Conservation (phyloP, 2,888 invertebrate genomes). For the Drosophila lacicola region DNA sequence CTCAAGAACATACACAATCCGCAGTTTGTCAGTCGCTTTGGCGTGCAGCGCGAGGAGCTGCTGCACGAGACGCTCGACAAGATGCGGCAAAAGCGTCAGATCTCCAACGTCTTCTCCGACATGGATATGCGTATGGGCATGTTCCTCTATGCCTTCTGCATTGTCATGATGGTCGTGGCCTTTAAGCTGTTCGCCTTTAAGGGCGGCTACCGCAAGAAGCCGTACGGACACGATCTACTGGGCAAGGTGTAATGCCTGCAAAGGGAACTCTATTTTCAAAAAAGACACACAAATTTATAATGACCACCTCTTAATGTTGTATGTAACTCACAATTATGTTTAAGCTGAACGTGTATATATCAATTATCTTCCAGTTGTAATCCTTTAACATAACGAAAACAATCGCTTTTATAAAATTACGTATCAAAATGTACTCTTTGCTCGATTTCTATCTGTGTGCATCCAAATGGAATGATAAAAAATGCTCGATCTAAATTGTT, state of each 20-base stretch:
- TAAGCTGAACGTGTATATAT: conserved; percentile 69
- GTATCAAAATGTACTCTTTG: conserved; percentile 21
- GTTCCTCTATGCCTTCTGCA: conserved; percentile 90
- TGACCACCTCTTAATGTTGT: conserved; percentile 50
- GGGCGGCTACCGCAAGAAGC: conserved; percentile 89
- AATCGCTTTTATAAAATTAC: conserved; percentile 65
- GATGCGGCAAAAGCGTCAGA: conserved; percentile 80
- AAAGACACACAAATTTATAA: conserved; percentile 41
- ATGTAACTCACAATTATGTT: conserved; percentile 54
- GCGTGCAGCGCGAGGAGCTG: conserved; percentile 74
- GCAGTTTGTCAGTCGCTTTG: conserved; percentile 80
- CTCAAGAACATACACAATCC: conserved; percentile 83
- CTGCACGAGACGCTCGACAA: conserved; percentile 73
- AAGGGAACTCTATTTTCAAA: conserved; percentile 11
- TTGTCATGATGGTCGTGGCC: conserved; percentile 90
- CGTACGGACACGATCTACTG: conserved; percentile 89
- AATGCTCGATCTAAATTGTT: conserved; percentile 2
- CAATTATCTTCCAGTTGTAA: conserved; percentile 69
- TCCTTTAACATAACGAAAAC: conserved; percentile 39
- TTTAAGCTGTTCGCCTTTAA: conserved; percentile 90
- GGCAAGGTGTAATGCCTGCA: conserved; percentile 88
- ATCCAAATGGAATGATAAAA: conserved; percentile 10
- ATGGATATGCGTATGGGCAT: conserved; percentile 91
- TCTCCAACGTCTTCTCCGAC: conserved; percentile 83
- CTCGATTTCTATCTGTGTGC: conserved; percentile 16